Evolutionary conservation across 2,797 vertebrate genomes (phyloP).

Genomic region (Epinephelus malabaricus): DNA sequence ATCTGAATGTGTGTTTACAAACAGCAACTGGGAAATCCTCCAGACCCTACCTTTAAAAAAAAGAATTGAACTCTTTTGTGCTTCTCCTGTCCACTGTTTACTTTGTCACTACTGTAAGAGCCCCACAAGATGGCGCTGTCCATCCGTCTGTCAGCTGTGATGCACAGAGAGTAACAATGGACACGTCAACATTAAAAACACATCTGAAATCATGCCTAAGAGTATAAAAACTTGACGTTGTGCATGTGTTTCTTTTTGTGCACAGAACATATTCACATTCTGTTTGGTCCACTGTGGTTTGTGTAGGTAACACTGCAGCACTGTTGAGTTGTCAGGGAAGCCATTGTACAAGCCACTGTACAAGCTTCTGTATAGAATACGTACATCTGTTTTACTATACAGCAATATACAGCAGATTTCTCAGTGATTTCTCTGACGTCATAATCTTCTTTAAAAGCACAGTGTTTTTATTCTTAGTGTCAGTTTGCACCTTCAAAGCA

Average conservation of each 20-base stretch:
- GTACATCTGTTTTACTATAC: neutral
- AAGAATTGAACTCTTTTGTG: constrained; percentile 13
- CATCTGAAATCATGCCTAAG: neutral
- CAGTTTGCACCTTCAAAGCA: neutral
- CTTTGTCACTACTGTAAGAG: neutral
- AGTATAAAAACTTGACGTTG: constrained; percentile 30
- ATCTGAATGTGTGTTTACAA: no score
- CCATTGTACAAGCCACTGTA: neutral
- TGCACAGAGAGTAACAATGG: neutral
- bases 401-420: neutral
- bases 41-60: neutral
- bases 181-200: neutral
- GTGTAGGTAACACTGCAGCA: neutral
- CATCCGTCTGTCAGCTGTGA: neutral
- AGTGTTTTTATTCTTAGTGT: neutral
- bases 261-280: constrained; percentile 20
- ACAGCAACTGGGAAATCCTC: no score
- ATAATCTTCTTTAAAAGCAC: neutral
- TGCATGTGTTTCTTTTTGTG: constrained; percentile 36
- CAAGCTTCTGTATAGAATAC: no score
- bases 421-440: neutral
- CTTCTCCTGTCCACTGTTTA: constrained; percentile 3
- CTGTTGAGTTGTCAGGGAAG: neutral
- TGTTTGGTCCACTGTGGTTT: constrained; percentile 45
- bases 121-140: constrained; percentile 1